A percentile compares a stretch with the other conserved stretches of the same genome.
phyloP scores from a whole-genome alignment of 2,888 invertebrate species.

The Mythimna vitellina region DNA sequence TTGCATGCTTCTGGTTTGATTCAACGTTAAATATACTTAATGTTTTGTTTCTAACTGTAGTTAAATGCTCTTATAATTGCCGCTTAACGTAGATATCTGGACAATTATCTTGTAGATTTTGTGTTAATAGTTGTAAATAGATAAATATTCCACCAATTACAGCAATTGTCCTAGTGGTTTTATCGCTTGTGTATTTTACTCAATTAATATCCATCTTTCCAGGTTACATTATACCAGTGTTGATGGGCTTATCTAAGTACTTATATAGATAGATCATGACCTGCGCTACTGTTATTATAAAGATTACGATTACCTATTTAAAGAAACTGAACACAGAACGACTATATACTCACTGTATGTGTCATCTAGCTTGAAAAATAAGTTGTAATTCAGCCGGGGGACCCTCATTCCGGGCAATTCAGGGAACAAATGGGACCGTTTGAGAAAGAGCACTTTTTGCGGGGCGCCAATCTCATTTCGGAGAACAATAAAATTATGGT shows the following conservation, averaged over 20 bases:
- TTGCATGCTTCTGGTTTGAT: slow-evolving; percentile 44
- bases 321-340: slow-evolving; percentile 4
- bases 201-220: neutral
- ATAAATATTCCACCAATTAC: slow-evolving; percentile 8
- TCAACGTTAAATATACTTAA: neutral
- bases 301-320: neutral
- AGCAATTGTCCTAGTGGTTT: neutral
- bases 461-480: slow-evolving; percentile 74
- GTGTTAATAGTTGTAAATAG: neutral
- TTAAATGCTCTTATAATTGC: neutral
- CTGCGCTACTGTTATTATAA: neutral
- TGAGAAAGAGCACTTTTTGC: slow-evolving; percentile 79
- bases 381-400: slow-evolving; percentile 77
- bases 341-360: slow-evolving; percentile 63
- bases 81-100: neutral
- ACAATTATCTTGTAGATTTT: slow-evolving; percentile 5
- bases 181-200: slow-evolving; percentile 19
- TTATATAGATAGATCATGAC: slow-evolving; percentile 8
- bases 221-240: slow-evolving; percentile 15
- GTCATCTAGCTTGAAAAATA: slow-evolving; percentile 76
- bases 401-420: slow-evolving; percentile 75
- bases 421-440: slow-evolving; percentile 78
- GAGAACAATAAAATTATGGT: slow-evolving; percentile 69
- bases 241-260: slow-evolving; percentile 2
- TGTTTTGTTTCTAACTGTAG: slow-evolving; percentile 14